Percentiles rank a stretch among this genome's conserved stretches.
phyloP scores from a whole-genome alignment of 2,113 vertebrate genomes.

The Circaetus cinerascens region DNA sequence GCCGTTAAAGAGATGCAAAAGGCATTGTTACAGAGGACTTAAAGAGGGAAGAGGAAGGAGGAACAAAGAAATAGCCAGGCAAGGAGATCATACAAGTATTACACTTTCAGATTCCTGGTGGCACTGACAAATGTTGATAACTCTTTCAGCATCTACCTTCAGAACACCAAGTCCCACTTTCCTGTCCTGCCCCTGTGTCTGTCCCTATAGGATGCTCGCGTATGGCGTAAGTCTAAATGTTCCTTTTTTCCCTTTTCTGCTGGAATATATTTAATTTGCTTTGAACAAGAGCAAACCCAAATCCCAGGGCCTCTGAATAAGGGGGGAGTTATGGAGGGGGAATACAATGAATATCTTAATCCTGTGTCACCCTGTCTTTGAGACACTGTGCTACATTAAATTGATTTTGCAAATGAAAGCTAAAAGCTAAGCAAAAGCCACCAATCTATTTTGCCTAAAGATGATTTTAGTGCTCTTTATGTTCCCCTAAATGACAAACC shows the following conservation, averaged over 20 bases:
- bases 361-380: slow-evolving; percentile 70
- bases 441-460: slow-evolving; percentile 77
- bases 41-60: background rate
- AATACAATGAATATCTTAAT: slow-evolving; percentile 46
- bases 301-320: slow-evolving; percentile 25
- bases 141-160: background rate
- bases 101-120: background rate
- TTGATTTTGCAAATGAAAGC: slow-evolving; percentile 80
- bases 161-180: background rate
- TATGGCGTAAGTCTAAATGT: background rate
- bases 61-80: background rate
- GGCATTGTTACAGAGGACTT: background rate
- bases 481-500: slow-evolving; percentile 80
- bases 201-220: background rate
- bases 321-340: background rate
- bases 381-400: slow-evolving; percentile 70
- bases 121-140: background rate
- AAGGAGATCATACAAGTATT: background rate
- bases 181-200: background rate
- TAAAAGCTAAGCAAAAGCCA: slow-evolving; percentile 78
- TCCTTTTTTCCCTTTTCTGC: background rate
- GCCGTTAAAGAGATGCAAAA: background rate
- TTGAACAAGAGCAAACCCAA: slow-evolving; percentile 36
- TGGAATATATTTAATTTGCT: slow-evolving; percentile 56
- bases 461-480: slow-evolving; percentile 79